phyloP scores from a whole-genome alignment of 2,888 invertebrate genomes.

The Loripinus fragilis region DNA sequence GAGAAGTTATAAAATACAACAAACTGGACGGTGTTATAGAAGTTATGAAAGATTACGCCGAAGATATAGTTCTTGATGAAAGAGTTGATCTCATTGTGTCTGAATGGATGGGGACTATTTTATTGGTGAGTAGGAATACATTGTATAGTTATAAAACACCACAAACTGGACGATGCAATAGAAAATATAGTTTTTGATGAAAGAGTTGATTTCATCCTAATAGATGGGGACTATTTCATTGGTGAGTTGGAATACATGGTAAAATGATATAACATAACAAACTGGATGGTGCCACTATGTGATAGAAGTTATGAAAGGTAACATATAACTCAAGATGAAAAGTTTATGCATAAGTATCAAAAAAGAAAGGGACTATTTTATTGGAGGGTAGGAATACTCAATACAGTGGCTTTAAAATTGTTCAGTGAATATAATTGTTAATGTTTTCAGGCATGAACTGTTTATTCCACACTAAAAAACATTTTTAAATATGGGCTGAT shows the following conservation, averaged over 20 bases:
- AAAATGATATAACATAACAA: conserved; percentile 87
- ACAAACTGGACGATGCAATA: conserved; percentile 89
- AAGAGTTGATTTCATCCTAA: conserved; percentile 72
- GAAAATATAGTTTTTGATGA: conserved; percentile 88
- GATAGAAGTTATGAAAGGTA: too few relatives aligned
- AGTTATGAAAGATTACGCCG: conserved; percentile 91
- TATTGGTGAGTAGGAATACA: conserved; percentile 58
- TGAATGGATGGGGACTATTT: conserved; percentile 76
- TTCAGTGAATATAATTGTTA: too few relatives aligned
- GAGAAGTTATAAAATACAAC: conserved; percentile 86
- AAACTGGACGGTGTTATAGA: conserved; percentile 88
- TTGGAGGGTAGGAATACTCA: too few relatives aligned
- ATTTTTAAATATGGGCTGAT: too few relatives aligned
- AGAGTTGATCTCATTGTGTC: conserved; percentile 72
- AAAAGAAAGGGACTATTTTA: too few relatives aligned
- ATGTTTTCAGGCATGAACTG: too few relatives aligned
- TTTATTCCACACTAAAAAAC: too few relatives aligned
- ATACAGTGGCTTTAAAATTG: too few relatives aligned
- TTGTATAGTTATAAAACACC: conserved; percentile 86
- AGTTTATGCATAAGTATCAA: too few relatives aligned
- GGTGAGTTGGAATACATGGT: conserved; percentile 52
- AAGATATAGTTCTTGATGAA: conserved; percentile 89
- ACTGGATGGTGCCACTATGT: conserved; percentile 87
- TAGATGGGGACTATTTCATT: conserved; percentile 75
- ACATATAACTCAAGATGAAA: too few relatives aligned